Evolutionary conservation across 2,797 vertebrate species (phyloP).

Genomic region (Buphagus erythrorhynchus): DNA sequence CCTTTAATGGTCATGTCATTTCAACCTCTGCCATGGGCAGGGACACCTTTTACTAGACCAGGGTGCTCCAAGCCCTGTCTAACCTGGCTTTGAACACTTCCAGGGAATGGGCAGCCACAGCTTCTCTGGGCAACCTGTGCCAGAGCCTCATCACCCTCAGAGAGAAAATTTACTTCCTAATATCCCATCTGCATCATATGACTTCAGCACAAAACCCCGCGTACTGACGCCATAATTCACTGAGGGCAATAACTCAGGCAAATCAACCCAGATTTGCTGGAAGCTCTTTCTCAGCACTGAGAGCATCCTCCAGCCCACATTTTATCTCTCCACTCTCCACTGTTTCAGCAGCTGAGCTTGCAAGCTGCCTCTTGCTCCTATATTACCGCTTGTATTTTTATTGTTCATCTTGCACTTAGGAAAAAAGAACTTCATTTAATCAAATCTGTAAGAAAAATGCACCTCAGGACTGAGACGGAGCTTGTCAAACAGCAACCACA

Average conservation of each 20-base stretch:
- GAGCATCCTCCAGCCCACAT: background rate
- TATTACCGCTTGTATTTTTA: background rate
- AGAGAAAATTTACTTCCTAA: background rate
- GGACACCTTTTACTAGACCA: background rate
- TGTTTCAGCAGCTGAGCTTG: slow-evolving; percentile 47
- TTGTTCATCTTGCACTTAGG: slow-evolving; percentile 1
- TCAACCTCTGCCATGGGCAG: background rate
- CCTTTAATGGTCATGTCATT: background rate
- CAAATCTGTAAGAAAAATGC: background rate
- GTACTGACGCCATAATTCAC: background rate
- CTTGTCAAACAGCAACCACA: background rate
- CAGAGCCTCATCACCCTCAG: background rate
- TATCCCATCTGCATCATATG: background rate
- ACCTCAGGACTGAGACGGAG: rapidly evolving
- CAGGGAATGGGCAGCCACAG: background rate
- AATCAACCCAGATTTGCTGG: background rate
- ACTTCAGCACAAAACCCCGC: background rate
- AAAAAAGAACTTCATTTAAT: background rate
- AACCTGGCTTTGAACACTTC: background rate
- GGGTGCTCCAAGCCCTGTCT: background rate
- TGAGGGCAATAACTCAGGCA: background rate
- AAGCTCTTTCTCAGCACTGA: background rate
- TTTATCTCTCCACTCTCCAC: background rate
- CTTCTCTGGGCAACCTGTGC: background rate
- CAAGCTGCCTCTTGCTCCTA: background rate